These are phyloP conservation scores for Ctenosaura bakeri DNA, from an alignment of 2,797 vertebrate species.

Conservation along the genomic window DNA sequence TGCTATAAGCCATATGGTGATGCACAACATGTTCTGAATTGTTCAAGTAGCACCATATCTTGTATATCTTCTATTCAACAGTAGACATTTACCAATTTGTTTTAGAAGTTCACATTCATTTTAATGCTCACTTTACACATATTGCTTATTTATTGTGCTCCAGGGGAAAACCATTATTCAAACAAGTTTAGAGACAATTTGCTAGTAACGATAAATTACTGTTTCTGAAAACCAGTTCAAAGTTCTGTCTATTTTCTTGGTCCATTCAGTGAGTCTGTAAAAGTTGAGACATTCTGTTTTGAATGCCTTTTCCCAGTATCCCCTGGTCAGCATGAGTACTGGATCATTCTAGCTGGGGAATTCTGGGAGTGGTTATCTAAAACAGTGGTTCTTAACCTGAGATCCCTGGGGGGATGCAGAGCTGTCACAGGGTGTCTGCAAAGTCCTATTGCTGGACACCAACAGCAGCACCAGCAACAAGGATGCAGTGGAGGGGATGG, in stretches of 20 bases:
- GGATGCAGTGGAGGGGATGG: too few species aligned
- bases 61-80: not conserved
- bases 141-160: conserved; percentile 11
- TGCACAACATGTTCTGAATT: not conserved
- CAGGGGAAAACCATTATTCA: not conserved
- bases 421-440: too few species aligned
- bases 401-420: too few species aligned
- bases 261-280: not conserved
- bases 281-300: not conserved
- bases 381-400: too few species aligned
- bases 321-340: too few species aligned
- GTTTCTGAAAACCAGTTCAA: not conserved
- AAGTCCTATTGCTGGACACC: too few species aligned
- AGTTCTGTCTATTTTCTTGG: not conserved
- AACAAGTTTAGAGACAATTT: not conserved
- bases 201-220: not conserved
- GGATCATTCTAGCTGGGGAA: too few species aligned
- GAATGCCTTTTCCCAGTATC: too few species aligned
- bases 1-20: not conserved
- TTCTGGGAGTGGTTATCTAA: too few species aligned
- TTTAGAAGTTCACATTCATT: not conserved
- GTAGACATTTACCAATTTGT: not conserved
- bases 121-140: not conserved
- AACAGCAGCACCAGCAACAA: too few species aligned
- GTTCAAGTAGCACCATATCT: not conserved